Evolutionary conservation across 2,113 vertebrate genomes (phyloP).

Genomic region (Aleadryas rufinucha): DNA sequence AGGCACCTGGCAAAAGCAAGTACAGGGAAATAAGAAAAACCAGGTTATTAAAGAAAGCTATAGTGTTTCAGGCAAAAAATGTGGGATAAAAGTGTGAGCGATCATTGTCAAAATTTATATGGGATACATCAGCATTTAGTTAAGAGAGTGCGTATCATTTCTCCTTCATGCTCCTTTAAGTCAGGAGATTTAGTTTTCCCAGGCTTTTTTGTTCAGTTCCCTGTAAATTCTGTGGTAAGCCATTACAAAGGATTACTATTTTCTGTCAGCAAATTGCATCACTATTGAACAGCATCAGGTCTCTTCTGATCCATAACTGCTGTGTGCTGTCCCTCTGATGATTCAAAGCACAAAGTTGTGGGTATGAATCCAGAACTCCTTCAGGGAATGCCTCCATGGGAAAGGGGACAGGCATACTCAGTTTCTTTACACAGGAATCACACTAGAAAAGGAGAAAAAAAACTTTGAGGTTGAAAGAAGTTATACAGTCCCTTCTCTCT

Average conservation of each 20-base stretch:
- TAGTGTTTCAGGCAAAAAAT: slow-evolving; percentile 8
- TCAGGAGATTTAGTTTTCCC: neutral
- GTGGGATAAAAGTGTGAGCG: neutral
- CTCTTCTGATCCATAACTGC: neutral
- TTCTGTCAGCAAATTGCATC: neutral
- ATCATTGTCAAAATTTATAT: neutral
- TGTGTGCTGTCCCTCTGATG: neutral
- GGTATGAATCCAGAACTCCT: neutral
- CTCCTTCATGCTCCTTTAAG: neutral
- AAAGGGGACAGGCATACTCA: neutral
- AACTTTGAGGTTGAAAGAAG: neutral
- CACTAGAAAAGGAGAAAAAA: neutral
- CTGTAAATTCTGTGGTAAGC: neutral
- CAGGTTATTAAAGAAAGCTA: neutral
- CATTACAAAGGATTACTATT: neutral
- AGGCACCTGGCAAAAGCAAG: slow-evolving; percentile 6
- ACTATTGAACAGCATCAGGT: neutral
- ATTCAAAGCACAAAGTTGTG: neutral
- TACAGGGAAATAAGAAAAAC: neutral
- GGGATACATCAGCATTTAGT: neutral
- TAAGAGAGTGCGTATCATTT: neutral
- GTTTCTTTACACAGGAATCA: neutral
- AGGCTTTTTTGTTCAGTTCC: neutral
- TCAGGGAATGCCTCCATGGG: neutral
- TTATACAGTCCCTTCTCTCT: neutral